Conservation (phyloP, 1,140 invertebrate genomes). For the Cheumatopsyche charites region DNA sequence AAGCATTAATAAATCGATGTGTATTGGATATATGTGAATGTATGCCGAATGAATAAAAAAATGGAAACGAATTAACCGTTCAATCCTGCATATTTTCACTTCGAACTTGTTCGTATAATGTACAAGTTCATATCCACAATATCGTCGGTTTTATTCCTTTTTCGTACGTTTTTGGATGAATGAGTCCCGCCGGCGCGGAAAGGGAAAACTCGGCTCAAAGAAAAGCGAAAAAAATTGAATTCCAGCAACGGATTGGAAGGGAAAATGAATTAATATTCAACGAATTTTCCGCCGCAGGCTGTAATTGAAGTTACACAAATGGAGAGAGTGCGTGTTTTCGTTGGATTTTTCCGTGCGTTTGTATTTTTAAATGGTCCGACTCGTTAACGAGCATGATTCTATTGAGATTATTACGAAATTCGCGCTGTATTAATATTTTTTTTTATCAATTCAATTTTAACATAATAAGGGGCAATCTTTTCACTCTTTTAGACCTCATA, state of each 20-base stretch:
- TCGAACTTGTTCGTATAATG: background rate
- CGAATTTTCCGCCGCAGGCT: background rate
- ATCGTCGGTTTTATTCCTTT: background rate
- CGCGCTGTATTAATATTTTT: background rate
- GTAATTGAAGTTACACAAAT: background rate
- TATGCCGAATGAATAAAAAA: no score
- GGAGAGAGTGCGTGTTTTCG: no score
- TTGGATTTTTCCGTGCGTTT: no score
- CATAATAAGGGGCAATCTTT: no score
- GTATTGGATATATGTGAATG: no score
- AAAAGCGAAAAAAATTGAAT: background rate
- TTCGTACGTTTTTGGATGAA: background rate
- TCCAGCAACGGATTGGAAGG: background rate
- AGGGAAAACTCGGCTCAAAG: conserved; percentile 13
- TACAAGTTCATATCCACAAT: conserved; percentile 12
- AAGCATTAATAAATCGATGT: no score
- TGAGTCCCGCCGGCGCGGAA: background rate
- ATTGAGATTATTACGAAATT: background rate
- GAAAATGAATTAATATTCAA: conserved; percentile 14
- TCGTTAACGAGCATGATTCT: background rate
- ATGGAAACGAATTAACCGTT: no score
- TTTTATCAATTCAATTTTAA: no score
- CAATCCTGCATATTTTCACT: no score
- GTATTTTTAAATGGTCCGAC: no score
- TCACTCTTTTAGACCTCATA: no score